phyloP scores from a whole-genome alignment of 37 sponge, comb jelly and placozoan genomes.

The Eunapius fragilis region DNA sequence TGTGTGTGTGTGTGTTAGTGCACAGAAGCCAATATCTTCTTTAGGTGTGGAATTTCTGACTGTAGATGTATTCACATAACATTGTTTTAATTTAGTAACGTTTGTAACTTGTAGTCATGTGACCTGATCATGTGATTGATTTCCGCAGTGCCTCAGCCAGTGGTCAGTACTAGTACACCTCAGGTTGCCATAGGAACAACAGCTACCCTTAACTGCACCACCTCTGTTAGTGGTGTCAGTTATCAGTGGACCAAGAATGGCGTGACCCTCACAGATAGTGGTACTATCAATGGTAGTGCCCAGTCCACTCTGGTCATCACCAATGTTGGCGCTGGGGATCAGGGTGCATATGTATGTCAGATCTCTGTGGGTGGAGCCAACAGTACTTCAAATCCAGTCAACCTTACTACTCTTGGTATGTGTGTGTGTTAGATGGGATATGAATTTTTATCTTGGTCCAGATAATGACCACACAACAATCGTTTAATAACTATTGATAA shows the following conservation, averaged over 20 bases:
- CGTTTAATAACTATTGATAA: too few relatives aligned
- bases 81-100: too few relatives aligned
- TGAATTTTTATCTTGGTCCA: too few relatives aligned
- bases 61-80: too few relatives aligned
- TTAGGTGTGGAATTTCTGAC: too few relatives aligned
- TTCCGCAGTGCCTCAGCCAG: not conserved
- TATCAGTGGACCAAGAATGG: slow-evolving; percentile 14
- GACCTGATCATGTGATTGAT: not conserved
- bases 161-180: not conserved
- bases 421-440: too few relatives aligned
- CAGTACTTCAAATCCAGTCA: not conserved
- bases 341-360: slow-evolving; percentile 7
- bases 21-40: too few relatives aligned
- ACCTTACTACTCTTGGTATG: not conserved
- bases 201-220: not conserved
- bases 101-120: not conserved
- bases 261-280: not conserved
- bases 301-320: not conserved
- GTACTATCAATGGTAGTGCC: not conserved
- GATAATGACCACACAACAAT: too few relatives aligned
- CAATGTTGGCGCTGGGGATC: slow-evolving; percentile 2
- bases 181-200: not conserved
- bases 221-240: not conserved
- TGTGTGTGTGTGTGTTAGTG: not conserved
- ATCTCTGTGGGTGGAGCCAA: not conserved